Evolutionary conservation across 2,113 vertebrate genomes (phyloP), one percentile per base, ranked within the genome.

Genomic region (Myiopsitta monachus): DNA sequence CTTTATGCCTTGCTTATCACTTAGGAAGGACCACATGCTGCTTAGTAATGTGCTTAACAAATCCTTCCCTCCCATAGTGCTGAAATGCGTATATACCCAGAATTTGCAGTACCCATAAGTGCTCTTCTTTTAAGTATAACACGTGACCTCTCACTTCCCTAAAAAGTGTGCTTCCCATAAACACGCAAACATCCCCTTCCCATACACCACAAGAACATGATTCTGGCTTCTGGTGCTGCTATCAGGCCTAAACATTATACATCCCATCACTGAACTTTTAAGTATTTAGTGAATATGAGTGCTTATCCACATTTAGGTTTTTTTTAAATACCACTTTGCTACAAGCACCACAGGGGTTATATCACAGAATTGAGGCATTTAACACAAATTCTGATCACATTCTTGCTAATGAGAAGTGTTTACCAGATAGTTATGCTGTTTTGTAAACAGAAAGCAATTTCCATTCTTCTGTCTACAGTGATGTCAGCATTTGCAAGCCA

Each of bases 391-490:
- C 87, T 3, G 28, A 51, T 68, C 91, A 88, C 88, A 72, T 36
- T 43, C 84, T 28, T 49, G 13, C 73, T 79, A 75, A 94, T 68
- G 74, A 92, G 55, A 28, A 52, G 36, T 38, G 77, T 84, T 95
- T 91, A 84, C 73, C 62, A 46, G 87, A 68, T 3, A 81, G 73
- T 68, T 41, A 36, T 0, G 1, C 10, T 55, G 36, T 46, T 92
- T 61, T 80, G 76, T 75, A 95, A 96, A 95, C 90, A 92, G 54
- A 91, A 96, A 47, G 46, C 78, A 87, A 64, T 91, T 95, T 88
- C 91, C 87, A 81, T 38, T 70, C 86, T 81, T 39, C 77, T n/a
- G 55, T 16, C 95, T 67, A 5, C 3, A 28, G 21, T 4, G 38
- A 39, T 79, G 76, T 63, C 94, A 92, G 88, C 70, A 43, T 88